Percentiles rank a stretch among this genome's conserved stretches.
phyloP scores from a whole-genome alignment of 2,797 vertebrate species.

The Holocentrus rufus region DNA sequence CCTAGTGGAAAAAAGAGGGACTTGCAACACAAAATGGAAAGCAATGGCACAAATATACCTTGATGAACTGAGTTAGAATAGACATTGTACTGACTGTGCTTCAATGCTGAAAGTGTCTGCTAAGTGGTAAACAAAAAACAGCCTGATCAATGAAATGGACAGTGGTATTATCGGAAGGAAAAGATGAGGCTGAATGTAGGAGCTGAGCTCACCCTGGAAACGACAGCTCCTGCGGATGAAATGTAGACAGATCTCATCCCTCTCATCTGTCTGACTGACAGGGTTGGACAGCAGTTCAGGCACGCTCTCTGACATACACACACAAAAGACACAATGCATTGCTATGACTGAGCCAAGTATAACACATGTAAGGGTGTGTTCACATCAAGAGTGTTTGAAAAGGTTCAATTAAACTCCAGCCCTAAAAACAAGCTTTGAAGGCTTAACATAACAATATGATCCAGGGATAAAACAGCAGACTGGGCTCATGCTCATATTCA shows the following conservation, averaged over 20 bases:
- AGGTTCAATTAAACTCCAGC: too few relatives aligned
- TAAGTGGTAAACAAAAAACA: neutral
- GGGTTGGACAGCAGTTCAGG: constrained; percentile 21
- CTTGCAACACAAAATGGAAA: neutral
- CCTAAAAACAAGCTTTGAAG: too few relatives aligned
- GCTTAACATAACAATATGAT: too few relatives aligned
- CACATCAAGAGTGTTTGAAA: too few relatives aligned
- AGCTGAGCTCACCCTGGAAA: constrained; percentile 84
- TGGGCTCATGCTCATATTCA: too few relatives aligned
- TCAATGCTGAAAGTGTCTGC: neutral
- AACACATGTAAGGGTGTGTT: neutral
- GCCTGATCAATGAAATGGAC: too few relatives aligned
- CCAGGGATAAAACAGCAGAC: too few relatives aligned
- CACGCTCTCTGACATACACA: constrained; percentile 39
- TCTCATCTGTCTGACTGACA: constrained; percentile 37
- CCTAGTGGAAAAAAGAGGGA: neutral
- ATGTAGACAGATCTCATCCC: constrained; percentile 87
- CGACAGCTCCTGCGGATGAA: constrained; percentile 84
- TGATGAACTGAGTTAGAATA: neutral
- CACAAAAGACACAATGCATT: neutral
- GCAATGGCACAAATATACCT: neutral
- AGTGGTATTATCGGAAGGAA: neutral
- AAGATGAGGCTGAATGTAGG: neutral
- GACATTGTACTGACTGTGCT: neutral
- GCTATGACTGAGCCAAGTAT: too few relatives aligned